phyloP scores from a whole-genome alignment of 2,888 invertebrate genomes.

The Protophormia terraenovae region DNA sequence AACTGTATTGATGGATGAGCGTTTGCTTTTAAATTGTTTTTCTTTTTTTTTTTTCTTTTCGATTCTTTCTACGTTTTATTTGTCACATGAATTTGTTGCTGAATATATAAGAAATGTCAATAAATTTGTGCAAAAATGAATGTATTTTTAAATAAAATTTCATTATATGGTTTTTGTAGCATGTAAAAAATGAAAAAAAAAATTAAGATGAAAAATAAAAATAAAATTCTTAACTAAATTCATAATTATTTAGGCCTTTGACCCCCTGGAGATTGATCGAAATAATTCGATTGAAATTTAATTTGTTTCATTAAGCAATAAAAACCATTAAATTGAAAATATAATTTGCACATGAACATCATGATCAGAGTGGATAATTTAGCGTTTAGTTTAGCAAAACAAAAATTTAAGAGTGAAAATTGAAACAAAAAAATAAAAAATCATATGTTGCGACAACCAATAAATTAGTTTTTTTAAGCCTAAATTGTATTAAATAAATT shows the following conservation, averaged over 20 bases:
- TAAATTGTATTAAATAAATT: too few relatives aligned
- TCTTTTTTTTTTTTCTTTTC: neutral
- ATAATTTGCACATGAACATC: neutral
- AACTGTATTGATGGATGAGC: constrained; percentile 47
- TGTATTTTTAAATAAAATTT: neutral
- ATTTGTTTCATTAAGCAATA: neutral
- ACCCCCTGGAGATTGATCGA: neutral
- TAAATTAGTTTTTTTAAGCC: too few relatives aligned
- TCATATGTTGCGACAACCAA: too few relatives aligned
- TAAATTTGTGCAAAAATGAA: neutral
- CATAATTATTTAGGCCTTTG: constrained; percentile 25
- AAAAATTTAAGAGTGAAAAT: too few relatives aligned
- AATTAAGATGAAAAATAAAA: too few relatives aligned
- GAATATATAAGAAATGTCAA: neutral
- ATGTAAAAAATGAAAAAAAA: too few relatives aligned
- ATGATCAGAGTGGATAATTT: neutral
- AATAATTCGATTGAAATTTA: constrained; percentile 2
- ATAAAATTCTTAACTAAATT: neutral
- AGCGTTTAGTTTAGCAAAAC: neutral
- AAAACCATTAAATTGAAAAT: neutral
- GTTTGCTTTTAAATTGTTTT: constrained; percentile 3
- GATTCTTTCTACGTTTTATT: neutral
- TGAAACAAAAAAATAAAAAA: too few relatives aligned
- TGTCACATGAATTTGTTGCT: constrained; percentile 23
- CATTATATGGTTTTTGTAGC: neutral